phyloP scores from a whole-genome alignment of 2,113 vertebrate species.

The Cnemophilus loriae region DNA sequence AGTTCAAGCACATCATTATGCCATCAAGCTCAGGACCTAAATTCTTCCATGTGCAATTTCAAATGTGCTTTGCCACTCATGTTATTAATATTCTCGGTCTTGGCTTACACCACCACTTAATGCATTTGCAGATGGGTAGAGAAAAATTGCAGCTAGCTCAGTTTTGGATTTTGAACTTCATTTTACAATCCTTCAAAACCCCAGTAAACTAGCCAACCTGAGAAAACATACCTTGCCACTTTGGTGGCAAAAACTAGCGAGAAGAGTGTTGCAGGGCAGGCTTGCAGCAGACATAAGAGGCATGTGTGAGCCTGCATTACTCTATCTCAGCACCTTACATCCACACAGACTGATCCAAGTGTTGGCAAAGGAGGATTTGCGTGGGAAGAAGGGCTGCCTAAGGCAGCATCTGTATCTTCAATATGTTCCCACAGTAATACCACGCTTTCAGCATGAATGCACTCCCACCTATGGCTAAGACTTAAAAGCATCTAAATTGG shows the following conservation, averaged over 20 bases:
- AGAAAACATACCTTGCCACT: background rate
- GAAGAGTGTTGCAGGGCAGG: background rate
- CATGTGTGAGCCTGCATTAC: slow-evolving; percentile 3
- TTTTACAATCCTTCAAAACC: background rate
- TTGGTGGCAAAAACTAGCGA: background rate
- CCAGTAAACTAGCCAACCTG: background rate
- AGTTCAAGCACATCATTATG: background rate
- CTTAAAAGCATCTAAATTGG: background rate
- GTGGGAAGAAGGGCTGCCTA: slow-evolving; percentile 36
- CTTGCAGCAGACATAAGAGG: background rate
- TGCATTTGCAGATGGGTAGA: background rate
- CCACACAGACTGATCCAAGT: slow-evolving; percentile 7
- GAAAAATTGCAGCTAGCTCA: background rate
- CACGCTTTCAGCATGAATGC: background rate
- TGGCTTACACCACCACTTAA: background rate
- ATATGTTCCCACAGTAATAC: slow-evolving; percentile 11
- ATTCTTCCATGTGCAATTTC: background rate
- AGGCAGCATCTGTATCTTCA: slow-evolving; percentile 50
- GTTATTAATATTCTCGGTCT: background rate
- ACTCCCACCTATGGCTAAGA: slow-evolving; percentile 1
- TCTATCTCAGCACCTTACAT: background rate
- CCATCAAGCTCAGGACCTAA: background rate
- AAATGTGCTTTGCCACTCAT: background rate
- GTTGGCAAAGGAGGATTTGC: slow-evolving; percentile 15
- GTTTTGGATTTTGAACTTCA: background rate